Base-by-base conservation (phyloP, 1,140 invertebrate species). In the Tetramorium alpestre region DNA sequence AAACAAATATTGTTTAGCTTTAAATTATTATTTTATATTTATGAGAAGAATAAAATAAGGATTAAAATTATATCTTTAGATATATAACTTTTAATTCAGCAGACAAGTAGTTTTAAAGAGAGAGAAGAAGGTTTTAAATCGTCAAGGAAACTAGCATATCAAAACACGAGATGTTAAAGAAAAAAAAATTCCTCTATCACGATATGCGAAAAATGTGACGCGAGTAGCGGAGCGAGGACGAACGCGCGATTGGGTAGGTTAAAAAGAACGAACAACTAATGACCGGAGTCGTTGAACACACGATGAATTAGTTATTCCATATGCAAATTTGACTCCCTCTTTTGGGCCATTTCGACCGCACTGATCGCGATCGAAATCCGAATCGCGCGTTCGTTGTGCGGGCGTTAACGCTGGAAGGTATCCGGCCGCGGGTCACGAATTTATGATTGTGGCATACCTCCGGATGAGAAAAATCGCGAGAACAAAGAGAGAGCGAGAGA, bases 311-410 rank as follows among this genome's bases (percentile, higher is more conserved):
- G 49, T 87, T 85, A 85, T 85, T 76, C 86, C 49, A 51, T 76
- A 87, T 76, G 80, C 81, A 87, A 87, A 87, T 87, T 47, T 28
- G 33, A n/a, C 38, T 28, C 49, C 58, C 67, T 73, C 62, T 84
- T 72, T 72, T 51, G 38, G 49, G 41, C 51, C 75, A 64, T 51
- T 78, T 67, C 60, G 56, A 54, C 56, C 82, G 44, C 82, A 38
- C 72, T 70, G 87, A 88, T 88, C 72, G 67, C 72, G 82, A 88
- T 88, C 72, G 87, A 88, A 88, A 88, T 88, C 64, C 65, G 81
- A 86, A 86, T 86, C 67, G 75, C 58, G 44, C 72, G 49, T 81
- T 82, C 49, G 77, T 80, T 82, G 80, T 54, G 69, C 60, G 51
- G 67, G 69, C 75, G 87, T 86, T 81, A 88, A 88, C 87, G 85